Conservation (phyloP, 2,888 invertebrate species). For the Agrochola macilenta region DNA sequence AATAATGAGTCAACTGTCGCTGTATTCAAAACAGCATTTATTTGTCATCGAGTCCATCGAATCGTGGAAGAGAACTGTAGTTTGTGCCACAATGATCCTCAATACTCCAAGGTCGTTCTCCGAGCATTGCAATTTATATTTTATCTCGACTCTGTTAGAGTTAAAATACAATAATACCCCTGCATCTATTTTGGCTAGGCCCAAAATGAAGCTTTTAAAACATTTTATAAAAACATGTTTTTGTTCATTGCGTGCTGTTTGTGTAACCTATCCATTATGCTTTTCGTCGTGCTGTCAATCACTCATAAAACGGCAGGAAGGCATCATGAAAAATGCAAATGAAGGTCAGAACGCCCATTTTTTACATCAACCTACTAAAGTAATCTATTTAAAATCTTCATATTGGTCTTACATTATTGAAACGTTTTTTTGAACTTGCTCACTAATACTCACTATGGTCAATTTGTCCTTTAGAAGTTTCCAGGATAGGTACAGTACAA, state of each 20-base stretch:
- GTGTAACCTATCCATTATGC: neutral
- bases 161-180: neutral
- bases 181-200: neutral
- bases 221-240: neutral
- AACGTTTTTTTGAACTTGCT: neutral
- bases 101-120: neutral
- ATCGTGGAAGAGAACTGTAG: neutral
- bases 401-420: no score
- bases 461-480: neutral
- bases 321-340: neutral
- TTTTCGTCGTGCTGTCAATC: neutral
- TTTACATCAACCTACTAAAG: neutral
- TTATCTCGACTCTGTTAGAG: neutral
- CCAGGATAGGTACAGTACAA: no score
- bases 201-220: neutral
- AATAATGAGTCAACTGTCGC: constrained; percentile 20
- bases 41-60: constrained; percentile 7
- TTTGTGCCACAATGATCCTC: neutral
- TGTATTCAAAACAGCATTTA: constrained; percentile 15
- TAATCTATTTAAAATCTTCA: neutral
- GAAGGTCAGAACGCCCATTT: neutral
- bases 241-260: neutral
- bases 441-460: neutral
- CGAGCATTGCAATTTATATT: neutral
- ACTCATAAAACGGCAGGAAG: neutral